Evolutionary conservation across 2,113 vertebrate species (phyloP), one percentile per base, ranked within the genome.

Genomic region (Cephalopterus ornatus): DNA sequence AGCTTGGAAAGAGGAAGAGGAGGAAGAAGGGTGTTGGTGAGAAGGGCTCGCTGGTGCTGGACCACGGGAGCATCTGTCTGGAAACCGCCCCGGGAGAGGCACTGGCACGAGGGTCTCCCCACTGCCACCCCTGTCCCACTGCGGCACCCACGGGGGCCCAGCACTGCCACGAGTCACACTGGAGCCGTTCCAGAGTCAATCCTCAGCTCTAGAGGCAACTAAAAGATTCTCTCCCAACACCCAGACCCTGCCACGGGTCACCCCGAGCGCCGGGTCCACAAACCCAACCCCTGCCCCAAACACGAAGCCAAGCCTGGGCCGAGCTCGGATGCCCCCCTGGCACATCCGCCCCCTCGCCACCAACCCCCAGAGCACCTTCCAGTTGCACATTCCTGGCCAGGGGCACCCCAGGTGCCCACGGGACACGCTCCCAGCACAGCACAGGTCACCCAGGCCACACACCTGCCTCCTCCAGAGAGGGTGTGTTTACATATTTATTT

Each of bases 251-350:
- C 53, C 71, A 6, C 1, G 11, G 47, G 47, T 41, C 63, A 62
- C 30, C 35, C 78, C 4, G 0, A 66, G 30, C 5, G 0, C 72
- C 8, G 2, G 63, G 33, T 59, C 77, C 82, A 32, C 78, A 27
- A 73, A 50, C 49, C 9, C 1, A 89, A 22, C 21, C 46, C 32
- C 35, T 1, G 59, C 24, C 70, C 6, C 0, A 66, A 85, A 70
- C 1, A 5, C 2, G 0, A 63, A 56, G 33, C 72, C 16, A 5
- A 85, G 27, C 42, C 62, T 14, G 10, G 30, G 74, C 41, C 0
- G 4, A 41, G 79, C 71, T 76, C 8, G 0, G 71, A 10, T 41
- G 55, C 47, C 41, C 41, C 62, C 52, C 42, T 5, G 11, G 88
- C 63, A 55, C 79, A 37, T 70, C 79, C 71, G 47, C 41, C 63